A percentile compares a stretch with the other conserved stretches of the same genome.
These are phyloP conservation scores for Gorsachius magnificus DNA, from an alignment of 2,797 vertebrate species.

Conservation along the genomic window DNA sequence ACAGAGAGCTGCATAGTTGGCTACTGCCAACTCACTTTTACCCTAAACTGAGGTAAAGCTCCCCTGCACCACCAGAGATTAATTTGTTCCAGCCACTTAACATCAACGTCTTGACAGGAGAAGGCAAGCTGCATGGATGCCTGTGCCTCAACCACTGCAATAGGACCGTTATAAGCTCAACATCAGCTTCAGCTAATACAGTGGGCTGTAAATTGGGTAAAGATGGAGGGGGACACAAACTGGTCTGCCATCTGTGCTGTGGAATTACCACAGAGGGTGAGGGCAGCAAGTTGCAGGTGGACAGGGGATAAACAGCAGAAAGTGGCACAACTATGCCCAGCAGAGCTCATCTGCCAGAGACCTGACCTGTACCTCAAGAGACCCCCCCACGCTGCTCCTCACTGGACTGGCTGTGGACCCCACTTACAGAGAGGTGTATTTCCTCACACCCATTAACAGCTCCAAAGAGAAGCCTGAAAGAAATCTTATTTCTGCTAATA, in stretches of 20 bases:
- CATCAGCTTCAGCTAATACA: neutral
- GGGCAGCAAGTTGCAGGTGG: neutral
- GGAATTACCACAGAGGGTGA: neutral
- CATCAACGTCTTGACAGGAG: neutral
- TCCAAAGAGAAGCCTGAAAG: neutral
- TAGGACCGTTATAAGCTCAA: neutral
- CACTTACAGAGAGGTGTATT: neutral
- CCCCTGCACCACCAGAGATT: fast-evolving
- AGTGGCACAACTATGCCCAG: neutral
- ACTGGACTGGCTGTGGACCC: neutral
- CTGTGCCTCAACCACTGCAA: neutral
- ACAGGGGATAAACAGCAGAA: neutral
- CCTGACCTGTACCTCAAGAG: fast-evolving
- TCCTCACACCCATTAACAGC: neutral
- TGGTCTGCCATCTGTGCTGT: neutral
- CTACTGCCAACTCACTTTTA: neutral
- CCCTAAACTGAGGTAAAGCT: neutral
- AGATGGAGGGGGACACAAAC: neutral
- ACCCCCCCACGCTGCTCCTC: neutral
- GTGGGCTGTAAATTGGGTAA: neutral
- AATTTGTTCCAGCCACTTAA: neutral
- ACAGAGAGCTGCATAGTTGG: neutral
- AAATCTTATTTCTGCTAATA: neutral
- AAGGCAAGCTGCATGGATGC: neutral
- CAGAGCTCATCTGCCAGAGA: neutral